Percentiles rank a stretch among this genome's conserved stretches.
Evolutionary conservation across 2,888 invertebrate genomes (phyloP).

Genomic region (Agrotis segetum): DNA sequence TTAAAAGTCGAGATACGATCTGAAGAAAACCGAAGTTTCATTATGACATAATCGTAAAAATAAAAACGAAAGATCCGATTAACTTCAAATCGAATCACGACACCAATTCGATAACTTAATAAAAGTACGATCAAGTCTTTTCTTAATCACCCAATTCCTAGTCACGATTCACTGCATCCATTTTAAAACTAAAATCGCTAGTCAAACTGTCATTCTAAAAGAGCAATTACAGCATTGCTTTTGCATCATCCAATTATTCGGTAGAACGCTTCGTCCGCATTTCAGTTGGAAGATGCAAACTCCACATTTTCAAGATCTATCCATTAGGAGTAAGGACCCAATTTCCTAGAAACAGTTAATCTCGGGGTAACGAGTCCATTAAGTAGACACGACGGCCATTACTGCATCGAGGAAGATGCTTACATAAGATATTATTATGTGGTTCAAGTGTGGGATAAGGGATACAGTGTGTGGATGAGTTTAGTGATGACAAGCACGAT

Average conservation of each 20-base stretch:
- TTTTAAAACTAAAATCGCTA: constrained; percentile 34
- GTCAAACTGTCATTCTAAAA: constrained; percentile 44
- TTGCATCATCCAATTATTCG: constrained; percentile 73
- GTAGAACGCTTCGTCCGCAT: constrained; percentile 56
- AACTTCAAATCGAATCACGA: neutral
- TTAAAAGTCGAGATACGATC: too few species aligned
- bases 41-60: neutral
- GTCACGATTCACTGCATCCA: constrained; percentile 18
- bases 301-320: constrained; percentile 72
- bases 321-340: constrained; percentile 74
- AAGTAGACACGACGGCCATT: constrained; percentile 62
- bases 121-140: neutral
- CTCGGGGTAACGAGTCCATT: constrained; percentile 73
- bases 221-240: constrained; percentile 46
- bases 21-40: neutral
- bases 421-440: constrained; percentile 59
- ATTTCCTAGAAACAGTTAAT: constrained; percentile 76
- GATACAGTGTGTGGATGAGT: constrained; percentile 23
- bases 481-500: neutral
- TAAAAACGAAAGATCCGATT: neutral
- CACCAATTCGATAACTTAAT: neutral
- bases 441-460: constrained; percentile 29
- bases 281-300: constrained; percentile 66
- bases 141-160: neutral
- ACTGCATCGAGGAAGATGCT: constrained; percentile 53